phyloP scores from a whole-genome alignment of 2,888 invertebrate genomes.

The Sphecodes monilicornis region DNA sequence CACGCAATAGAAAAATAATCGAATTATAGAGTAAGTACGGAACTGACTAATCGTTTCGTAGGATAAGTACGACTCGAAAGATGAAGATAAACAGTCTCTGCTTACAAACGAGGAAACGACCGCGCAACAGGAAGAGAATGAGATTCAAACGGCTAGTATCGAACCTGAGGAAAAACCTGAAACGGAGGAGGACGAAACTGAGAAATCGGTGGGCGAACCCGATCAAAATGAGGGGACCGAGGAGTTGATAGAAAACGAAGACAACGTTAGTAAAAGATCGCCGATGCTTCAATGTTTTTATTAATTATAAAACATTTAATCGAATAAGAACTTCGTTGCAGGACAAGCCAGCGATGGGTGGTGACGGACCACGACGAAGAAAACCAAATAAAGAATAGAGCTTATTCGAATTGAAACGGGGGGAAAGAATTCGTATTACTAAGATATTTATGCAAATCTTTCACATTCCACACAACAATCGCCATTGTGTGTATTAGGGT shows the following conservation, averaged over 20 bases:
- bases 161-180: constrained; percentile 77
- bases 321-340: constrained; percentile 48
- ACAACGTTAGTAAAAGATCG: constrained; percentile 74
- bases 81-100: constrained; percentile 73
- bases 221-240: constrained; percentile 75
- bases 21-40: neutral
- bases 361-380: constrained; percentile 82
- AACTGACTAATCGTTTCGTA: constrained; percentile 28
- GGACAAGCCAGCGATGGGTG: constrained; percentile 73
- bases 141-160: constrained; percentile 50
- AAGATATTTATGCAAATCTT: constrained; percentile 74
- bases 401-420: constrained; percentile 57
- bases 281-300: neutral
- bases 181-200: constrained; percentile 59
- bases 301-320: neutral
- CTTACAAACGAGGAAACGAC: constrained; percentile 86
- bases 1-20: constrained; percentile 15
- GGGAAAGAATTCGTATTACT: constrained; percentile 46
- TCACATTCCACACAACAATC: constrained; percentile 78
- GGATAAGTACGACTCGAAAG: constrained; percentile 75
- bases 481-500: constrained; percentile 68
- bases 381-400: constrained; percentile 81
- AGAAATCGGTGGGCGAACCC: constrained; percentile 66
- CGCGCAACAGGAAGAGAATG: constrained; percentile 69
- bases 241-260: constrained; percentile 72